Evolutionary conservation across 1,140 invertebrate species (phyloP), one percentile per base, ranked within the genome.

Genomic region (Nylanderia fulva): DNA sequence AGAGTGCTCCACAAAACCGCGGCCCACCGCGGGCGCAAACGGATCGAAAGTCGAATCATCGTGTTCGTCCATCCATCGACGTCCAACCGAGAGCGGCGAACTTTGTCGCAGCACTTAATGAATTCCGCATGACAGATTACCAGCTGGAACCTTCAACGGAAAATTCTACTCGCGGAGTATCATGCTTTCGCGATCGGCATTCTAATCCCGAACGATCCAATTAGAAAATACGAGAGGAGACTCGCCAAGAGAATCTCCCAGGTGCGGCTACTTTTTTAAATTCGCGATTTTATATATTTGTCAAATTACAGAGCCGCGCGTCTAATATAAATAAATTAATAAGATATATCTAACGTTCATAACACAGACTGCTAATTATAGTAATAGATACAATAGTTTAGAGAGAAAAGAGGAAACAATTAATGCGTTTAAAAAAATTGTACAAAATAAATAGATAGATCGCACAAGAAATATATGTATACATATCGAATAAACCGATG

Each of bases 1-100:
- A 89, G 87, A 88, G 87, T 88, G 88, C 84, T 89, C 88, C 88
- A 88, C 85, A 89, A 89, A 89, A 89, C 88, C 88, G 72, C 87
- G 86, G 72, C 76, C 74, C 76, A 71, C 86, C 76, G 54, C 82
- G 56, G 86, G 64, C 86, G 69, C 86, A 69, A 88, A 82, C 86
- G 76, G 80, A 89, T 89, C 88, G 88, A 89, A 89, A 89, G 88
- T 88, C 88, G 88, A 72, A 86, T 83, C 76, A 29, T 79, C 76
- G 42, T 79, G n/a, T n/a, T n/a, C n/a, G n/a, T n/a, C n/a, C n/a
- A n/a, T n/a, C 29, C 29, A 24, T 79, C 63, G 45, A 56, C 60
- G 24, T 79, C n/a, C n/a, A 27, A 79, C 21, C 76, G 42, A 52
- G 42, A 52, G 42, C 21, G 76, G 76, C 11, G 33, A 79, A 79